Conservation (phyloP, 2,113 vertebrate genomes). For the Odocoileus hemionus region DNA sequence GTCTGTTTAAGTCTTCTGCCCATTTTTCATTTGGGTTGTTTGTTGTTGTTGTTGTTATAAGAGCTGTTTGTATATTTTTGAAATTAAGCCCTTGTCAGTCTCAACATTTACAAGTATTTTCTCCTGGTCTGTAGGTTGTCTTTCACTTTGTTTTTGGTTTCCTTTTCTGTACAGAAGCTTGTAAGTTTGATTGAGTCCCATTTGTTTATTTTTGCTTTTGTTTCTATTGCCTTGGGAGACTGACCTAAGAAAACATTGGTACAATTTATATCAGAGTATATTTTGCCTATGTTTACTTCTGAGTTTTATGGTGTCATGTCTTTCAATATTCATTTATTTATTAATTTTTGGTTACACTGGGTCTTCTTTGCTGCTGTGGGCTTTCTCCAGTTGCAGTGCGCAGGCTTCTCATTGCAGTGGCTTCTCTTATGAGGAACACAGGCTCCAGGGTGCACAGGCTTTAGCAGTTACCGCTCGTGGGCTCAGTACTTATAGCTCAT, state of each 20-base stretch:
- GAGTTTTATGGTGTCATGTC: neutral
- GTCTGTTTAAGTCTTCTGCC: neutral
- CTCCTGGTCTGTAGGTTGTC: rapidly evolving
- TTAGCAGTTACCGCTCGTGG: neutral
- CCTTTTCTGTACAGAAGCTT: neutral
- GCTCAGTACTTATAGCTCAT: neutral
- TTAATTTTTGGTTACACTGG: neutral
- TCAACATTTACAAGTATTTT: neutral
- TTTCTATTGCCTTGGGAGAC: neutral
- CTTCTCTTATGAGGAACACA: neutral
- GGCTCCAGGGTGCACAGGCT: neutral
- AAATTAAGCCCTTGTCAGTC: neutral
- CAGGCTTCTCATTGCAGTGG: neutral
- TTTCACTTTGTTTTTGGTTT: neutral
- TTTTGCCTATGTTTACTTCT: neutral
- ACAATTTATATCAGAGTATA: neutral
- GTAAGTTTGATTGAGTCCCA: neutral
- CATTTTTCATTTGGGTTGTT: neutral
- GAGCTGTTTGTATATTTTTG: neutral
- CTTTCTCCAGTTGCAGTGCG: neutral
- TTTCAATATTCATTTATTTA: neutral
- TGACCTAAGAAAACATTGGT: neutral
- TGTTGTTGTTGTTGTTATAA: neutral
- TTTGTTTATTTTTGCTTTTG: neutral
- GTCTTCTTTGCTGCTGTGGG: neutral